Conservation (phyloP, 2,113 vertebrate species). For the Odontesthes bonariensis region DNA sequence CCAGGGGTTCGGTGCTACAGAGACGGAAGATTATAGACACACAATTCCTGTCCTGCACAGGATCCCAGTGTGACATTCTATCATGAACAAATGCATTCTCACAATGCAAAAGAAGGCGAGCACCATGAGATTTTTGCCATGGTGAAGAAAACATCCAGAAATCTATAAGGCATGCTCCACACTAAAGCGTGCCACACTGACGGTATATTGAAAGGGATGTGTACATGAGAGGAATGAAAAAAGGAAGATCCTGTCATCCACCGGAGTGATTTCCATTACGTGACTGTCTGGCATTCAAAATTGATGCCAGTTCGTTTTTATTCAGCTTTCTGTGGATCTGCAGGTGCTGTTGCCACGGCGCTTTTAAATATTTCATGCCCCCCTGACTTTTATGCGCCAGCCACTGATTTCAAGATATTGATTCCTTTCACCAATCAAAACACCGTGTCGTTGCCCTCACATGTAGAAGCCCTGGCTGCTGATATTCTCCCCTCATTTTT, state of each 20-base stretch:
- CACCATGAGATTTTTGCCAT: constrained; percentile 54
- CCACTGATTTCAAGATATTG: constrained; percentile 67
- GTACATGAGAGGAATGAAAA: constrained; percentile 60
- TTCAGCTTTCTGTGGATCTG: constrained; percentile 59
- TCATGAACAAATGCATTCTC: constrained; percentile 58
- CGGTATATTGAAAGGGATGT: constrained; percentile 65
- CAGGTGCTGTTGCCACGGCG: constrained; percentile 65
- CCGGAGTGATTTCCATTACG: constrained; percentile 43
- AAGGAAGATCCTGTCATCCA: constrained; percentile 62
- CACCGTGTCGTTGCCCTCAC: constrained; percentile 69
- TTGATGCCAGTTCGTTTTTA: constrained; percentile 73
- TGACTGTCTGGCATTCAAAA: constrained; percentile 70
- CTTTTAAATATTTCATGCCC: constrained; percentile 73
- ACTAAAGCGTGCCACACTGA: constrained; percentile 40
- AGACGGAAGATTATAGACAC: constrained; percentile 77
- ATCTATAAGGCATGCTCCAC: constrained; percentile 28
- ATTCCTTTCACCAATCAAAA: constrained; percentile 79
- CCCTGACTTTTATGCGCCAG: constrained; percentile 58
- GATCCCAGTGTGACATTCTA: constrained; percentile 70
- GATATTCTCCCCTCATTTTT: constrained; percentile 78
- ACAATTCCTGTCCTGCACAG: constrained; percentile 68
- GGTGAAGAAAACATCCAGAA: constrained; percentile 44
- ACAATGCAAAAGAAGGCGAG: constrained; percentile 62
- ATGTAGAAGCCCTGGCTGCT: constrained; percentile 55
- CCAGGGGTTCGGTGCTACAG: constrained; percentile 62